A percentile compares a stretch with the other conserved stretches of the same genome.
Conservation (phyloP, 2,113 vertebrate species). For the Anser brachyrhynchus region DNA sequence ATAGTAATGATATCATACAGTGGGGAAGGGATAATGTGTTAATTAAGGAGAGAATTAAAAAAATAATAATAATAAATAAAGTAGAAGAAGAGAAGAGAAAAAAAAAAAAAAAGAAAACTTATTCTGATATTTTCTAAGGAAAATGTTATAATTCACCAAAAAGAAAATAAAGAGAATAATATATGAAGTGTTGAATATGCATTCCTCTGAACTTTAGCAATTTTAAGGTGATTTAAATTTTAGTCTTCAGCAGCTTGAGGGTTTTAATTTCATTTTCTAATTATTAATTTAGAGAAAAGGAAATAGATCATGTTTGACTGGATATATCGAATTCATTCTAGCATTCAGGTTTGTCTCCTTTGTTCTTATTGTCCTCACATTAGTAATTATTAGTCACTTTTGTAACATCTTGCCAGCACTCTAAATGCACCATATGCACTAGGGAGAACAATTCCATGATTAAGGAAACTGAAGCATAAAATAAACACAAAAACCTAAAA, state of each 20-base stretch:
- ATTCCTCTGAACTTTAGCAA: neutral
- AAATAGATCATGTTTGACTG: neutral
- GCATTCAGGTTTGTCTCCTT: neutral
- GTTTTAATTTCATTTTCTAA: neutral
- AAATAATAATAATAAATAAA: too few species aligned
- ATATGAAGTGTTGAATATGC: neutral
- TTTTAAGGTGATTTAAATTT: neutral
- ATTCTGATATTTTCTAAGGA: neutral
- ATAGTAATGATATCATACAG: neutral
- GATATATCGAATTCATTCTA: neutral
- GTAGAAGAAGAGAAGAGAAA: too few species aligned
- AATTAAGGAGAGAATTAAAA: neutral
- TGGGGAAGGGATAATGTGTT: neutral
- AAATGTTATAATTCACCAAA: neutral
- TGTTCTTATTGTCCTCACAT: neutral
- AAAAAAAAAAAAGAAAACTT: accelerated
- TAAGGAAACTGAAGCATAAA: conserved; percentile 9
- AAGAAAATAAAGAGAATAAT: neutral
- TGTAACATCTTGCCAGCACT: neutral
- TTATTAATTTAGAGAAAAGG: neutral
- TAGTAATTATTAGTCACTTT: neutral
- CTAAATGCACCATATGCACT: conserved; percentile 2
- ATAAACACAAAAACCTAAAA: neutral
- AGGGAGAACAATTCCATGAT: conserved; percentile 53
- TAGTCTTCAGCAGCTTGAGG: neutral